A percentile compares a stretch with the other conserved stretches of the same genome.
These are phyloP conservation scores for Leucoraja erinaceus DNA, from an alignment of 2,113 vertebrate genomes.

Conservation along the genomic window DNA sequence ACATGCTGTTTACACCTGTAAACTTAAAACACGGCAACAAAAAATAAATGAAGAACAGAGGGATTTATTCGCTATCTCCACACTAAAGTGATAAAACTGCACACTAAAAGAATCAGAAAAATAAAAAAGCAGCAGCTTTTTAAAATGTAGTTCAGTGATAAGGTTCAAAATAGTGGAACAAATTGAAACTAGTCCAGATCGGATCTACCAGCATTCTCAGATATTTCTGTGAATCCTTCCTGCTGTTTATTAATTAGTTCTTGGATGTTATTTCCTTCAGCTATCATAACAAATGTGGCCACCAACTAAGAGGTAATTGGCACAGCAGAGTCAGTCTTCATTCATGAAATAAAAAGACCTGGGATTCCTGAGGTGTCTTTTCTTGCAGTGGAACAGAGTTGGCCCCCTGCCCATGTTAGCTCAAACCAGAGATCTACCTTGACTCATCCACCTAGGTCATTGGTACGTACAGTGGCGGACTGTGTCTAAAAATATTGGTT, in stretches of 20 bases:
- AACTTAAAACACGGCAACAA: neutral
- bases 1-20: neutral
- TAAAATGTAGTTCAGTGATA: neutral
- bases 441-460: neutral
- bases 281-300: neutral
- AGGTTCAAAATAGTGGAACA: neutral
- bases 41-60: neutral
- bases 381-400: neutral
- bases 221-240: neutral
- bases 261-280: neutral
- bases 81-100: neutral
- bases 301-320: neutral
- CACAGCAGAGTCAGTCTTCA: neutral
- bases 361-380: neutral
- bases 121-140: neutral
- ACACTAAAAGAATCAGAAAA: neutral
- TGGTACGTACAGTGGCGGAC: no score
- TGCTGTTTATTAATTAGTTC: conserved; percentile 30
- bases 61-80: neutral
- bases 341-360: neutral
- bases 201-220: neutral
- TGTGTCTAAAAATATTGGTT: no score
- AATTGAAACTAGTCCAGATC: neutral
- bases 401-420: neutral
- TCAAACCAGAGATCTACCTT: neutral